Evolutionary conservation across 2,888 invertebrate genomes (phyloP).

Genomic region (Stomorhina lunata): DNA sequence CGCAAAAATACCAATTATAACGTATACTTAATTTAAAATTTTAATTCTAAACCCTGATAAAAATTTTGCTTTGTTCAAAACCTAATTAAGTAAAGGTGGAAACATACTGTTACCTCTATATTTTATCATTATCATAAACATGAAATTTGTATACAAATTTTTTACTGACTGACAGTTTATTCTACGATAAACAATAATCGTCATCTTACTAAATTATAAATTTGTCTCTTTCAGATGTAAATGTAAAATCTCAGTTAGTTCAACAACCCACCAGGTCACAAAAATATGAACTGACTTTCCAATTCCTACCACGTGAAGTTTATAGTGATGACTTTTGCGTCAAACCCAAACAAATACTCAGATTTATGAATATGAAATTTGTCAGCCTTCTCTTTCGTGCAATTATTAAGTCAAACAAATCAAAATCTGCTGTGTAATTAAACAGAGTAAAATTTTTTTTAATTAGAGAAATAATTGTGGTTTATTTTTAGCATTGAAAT

Average conservation of each 20-base stretch:
- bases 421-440: slow-evolving; percentile 77
- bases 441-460: not conserved
- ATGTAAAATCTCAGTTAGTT: slow-evolving; percentile 80
- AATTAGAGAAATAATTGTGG: not conserved
- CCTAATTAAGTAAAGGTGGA: no score
- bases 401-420: slow-evolving; percentile 83
- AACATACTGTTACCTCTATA: no score
- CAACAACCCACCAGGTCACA: slow-evolving; percentile 82
- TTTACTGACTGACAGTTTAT: no score
- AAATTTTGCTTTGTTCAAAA: no score
- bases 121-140: no score
- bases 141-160: no score
- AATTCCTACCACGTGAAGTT: slow-evolving; percentile 86
- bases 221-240: slow-evolving; percentile 75
- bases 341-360: slow-evolving; percentile 85
- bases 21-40: no score
- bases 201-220: no score
- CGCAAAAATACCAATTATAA: no score
- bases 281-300: slow-evolving; percentile 85
- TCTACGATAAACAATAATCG: no score
- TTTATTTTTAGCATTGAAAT: slow-evolving; percentile 78
- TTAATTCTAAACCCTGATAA: no score
- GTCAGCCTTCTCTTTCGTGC: slow-evolving; percentile 84
- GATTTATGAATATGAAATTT: slow-evolving; percentile 87
- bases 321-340: slow-evolving; percentile 88